phyloP scores from a whole-genome alignment of 2,113 vertebrate genomes.

The Phylloscopus trochiloides region DNA sequence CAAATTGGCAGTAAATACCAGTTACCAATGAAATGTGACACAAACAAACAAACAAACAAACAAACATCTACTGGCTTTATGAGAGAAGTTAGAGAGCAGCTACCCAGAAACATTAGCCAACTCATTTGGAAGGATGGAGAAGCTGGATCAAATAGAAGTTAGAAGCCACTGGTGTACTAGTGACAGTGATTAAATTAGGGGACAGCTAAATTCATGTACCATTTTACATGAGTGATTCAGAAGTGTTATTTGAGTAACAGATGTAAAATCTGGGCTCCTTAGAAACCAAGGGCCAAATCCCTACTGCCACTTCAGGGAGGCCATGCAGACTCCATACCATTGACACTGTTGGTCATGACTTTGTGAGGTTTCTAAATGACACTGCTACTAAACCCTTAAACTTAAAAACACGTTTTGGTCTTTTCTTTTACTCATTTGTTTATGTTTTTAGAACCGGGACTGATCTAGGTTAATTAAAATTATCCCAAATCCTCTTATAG shows the following conservation, averaged over 20 bases:
- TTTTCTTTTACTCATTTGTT: neutral
- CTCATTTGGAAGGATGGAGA: neutral
- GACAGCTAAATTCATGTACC: neutral
- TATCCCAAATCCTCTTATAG: neutral
- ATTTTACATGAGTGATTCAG: neutral
- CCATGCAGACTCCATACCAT: neutral
- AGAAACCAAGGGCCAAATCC: neutral
- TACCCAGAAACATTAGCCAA: neutral
- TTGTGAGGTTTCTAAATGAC: neutral
- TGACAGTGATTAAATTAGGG: neutral
- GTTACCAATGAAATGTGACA: neutral
- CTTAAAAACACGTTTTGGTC: neutral
- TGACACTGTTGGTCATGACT: neutral
- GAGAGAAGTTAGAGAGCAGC: neutral
- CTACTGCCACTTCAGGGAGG: neutral
- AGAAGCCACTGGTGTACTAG: neutral
- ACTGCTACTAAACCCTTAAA: neutral
- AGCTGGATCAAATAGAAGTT: neutral
- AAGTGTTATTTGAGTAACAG: neutral
- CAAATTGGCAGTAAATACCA: neutral
- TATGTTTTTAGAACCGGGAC: neutral
- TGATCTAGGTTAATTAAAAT: neutral
- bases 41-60: neutral
- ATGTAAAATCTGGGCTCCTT: neutral
- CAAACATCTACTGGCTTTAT: neutral